Evolutionary conservation across 2,888 invertebrate genomes (phyloP), one percentile per base, ranked within the genome.

Genomic region (Tenthredo distinguenda): DNA sequence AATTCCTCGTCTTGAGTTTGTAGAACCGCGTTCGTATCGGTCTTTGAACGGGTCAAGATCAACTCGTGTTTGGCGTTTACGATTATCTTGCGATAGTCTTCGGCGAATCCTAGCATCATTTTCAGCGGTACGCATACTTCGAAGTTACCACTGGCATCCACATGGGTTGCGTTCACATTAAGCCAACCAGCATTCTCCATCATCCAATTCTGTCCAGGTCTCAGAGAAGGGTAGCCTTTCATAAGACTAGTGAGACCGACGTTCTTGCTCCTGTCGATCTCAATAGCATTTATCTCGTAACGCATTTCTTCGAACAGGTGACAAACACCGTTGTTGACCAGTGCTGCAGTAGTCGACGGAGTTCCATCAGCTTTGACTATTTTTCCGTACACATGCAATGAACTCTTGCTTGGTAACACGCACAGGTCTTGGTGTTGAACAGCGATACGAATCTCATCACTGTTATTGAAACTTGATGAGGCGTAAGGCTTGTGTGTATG

Each of bases 191-290:
- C 88, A 86, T 90, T 91, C 74, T 87, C 86, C 12, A 89, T 86
- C 65, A 86, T 84, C 86, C 87, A 88, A 84, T 86, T 87, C 86
- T 91, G 89, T 26, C 26, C 65, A 26, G 65, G 65, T 15, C 31
- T 91, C 68, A 90, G 86, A 31, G 92, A 93, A 15, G 91, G 86
- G 87, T 88, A 92, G 83, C 90, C 90, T 90, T 94, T 93, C 77
- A 93, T 89, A 10, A 90, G 87, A 15, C 90, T 88, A 34, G 91
- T 90, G 12, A 92, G 87, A 26, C 92, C 91, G 37, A 90, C 87
- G 89, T 92, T 91, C 86, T 90, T 89, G 26, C 77, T 88, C 7
- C 88, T 87, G 89, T 92, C 91, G 68, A 93, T 90, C 87, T 91
- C 90, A n/a, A 91, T 87, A 50, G 90, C 91, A 34, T 34, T 34